These are phyloP conservation scores for Aldabrachelys gigantea DNA, from an alignment of 2,113 vertebrate genomes.

Conservation along the genomic window DNA sequence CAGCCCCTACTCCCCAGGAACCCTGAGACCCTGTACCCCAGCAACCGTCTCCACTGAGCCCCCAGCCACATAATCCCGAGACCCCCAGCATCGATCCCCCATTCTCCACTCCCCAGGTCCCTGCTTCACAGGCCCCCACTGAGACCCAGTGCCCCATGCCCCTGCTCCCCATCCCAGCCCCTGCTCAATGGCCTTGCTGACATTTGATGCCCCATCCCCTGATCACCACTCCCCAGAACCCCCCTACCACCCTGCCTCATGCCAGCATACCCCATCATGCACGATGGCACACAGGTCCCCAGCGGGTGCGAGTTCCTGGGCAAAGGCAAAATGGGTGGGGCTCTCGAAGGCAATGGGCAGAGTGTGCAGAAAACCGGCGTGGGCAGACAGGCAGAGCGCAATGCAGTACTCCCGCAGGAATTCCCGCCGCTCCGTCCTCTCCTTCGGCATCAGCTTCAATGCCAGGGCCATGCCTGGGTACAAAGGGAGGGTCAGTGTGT, in stretches of 20 bases:
- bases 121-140: background rate
- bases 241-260: fast-evolving
- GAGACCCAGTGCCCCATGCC: background rate
- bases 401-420: conserved; percentile 93
- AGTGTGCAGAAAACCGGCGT: conserved; percentile 85
- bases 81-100: no score
- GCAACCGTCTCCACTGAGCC: background rate
- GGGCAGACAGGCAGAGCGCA: conserved; percentile 87
- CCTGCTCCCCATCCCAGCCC: background rate
- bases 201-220: conserved; percentile 65
- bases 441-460: conserved; percentile 88
- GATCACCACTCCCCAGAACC: conserved; percentile 68
- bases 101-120: fast-evolving
- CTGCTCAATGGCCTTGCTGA: conserved; percentile 39
- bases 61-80: background rate
- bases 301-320: conserved; percentile 87
- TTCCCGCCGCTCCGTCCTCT: conserved; percentile 77
- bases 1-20: background rate
- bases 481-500: background rate
- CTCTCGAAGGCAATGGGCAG: conserved; percentile 89
- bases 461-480: conserved; percentile 86
- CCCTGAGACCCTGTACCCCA: background rate
- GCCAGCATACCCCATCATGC: background rate
- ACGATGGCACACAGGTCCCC: conserved; percentile 89
- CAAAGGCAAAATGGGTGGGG: conserved; percentile 85